These are phyloP conservation scores for Gandaritis pyraliata DNA, from an alignment of 2,888 invertebrate genomes.

Conservation along the genomic window DNA sequence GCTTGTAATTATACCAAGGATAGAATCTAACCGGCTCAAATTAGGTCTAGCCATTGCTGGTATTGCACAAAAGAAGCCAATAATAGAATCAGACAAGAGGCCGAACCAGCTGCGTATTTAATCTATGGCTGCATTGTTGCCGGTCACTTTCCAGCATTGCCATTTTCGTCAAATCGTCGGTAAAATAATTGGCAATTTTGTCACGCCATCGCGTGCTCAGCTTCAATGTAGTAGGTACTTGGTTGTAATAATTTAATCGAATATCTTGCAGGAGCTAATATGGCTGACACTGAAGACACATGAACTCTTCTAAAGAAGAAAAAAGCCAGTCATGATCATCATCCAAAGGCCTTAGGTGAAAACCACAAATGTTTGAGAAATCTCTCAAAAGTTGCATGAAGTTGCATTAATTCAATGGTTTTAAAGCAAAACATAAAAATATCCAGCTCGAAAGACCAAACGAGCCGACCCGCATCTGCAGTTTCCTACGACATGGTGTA, in stretches of 20 bases:
- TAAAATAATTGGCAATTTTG: constrained; percentile 58
- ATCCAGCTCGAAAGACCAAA: constrained; percentile 18
- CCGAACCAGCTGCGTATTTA: constrained; percentile 60
- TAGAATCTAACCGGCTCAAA: constrained; percentile 59
- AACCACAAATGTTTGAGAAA: too few relatives aligned
- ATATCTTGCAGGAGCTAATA: background rate
- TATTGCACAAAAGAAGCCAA: constrained; percentile 61
- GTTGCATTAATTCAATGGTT: too few relatives aligned
- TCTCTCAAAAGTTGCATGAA: too few relatives aligned
- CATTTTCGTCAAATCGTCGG: constrained; percentile 70
- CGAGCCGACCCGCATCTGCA: background rate
- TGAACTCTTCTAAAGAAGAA: background rate
- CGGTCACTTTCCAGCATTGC: constrained; percentile 63
- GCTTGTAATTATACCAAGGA: constrained; percentile 61
- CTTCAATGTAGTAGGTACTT: constrained; percentile 27
- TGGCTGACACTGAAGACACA: background rate
- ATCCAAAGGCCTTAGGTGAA: too few relatives aligned
- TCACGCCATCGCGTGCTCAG: constrained; percentile 65
- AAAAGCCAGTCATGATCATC: too few relatives aligned
- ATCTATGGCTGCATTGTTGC: constrained; percentile 46
- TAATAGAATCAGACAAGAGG: constrained; percentile 57
- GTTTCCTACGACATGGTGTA: too few relatives aligned
- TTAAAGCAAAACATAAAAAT: too few relatives aligned
- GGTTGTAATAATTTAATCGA: constrained; percentile 23
- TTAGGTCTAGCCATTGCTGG: constrained; percentile 60